Percentiles rank a stretch among this genome's conserved stretches.
phyloP scores from a whole-genome alignment of 2,113 vertebrate genomes.

The Anarrhichthys ocellatus region DNA sequence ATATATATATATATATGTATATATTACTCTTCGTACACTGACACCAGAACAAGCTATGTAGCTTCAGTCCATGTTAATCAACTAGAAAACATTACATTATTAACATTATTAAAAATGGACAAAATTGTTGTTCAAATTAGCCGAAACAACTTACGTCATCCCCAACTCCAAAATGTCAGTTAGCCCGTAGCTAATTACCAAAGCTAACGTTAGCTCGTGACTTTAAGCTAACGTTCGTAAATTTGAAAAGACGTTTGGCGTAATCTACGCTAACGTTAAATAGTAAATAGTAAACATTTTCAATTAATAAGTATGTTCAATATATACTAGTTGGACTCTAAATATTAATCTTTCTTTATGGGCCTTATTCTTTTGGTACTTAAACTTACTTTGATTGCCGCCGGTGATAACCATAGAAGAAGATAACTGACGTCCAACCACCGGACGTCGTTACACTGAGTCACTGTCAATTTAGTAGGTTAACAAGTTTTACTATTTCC shows the following conservation, averaged over 20 bases:
- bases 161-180: background rate
- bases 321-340: background rate
- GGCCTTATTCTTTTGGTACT: rapidly evolving
- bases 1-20: no score
- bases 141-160: background rate
- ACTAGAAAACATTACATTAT: background rate
- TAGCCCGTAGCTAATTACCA: background rate
- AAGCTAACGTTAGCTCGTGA: slow-evolving; percentile 8
- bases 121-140: no score
- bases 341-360: background rate
- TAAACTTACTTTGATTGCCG: background rate
- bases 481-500: no score
- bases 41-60: background rate
- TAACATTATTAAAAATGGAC: background rate
- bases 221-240: background rate
- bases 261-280: background rate
- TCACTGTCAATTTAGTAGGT: no score
- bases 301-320: background rate
- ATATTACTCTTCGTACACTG: background rate
- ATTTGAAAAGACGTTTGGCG: background rate
- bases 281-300: background rate
- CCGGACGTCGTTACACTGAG: background rate
- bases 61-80: background rate
- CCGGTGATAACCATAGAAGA: background rate
- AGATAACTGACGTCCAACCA: no score